A percentile compares a stretch with the other conserved stretches of the same genome.
phyloP scores from a whole-genome alignment of 1,140 invertebrate genomes.

The Orius insidiosus region DNA sequence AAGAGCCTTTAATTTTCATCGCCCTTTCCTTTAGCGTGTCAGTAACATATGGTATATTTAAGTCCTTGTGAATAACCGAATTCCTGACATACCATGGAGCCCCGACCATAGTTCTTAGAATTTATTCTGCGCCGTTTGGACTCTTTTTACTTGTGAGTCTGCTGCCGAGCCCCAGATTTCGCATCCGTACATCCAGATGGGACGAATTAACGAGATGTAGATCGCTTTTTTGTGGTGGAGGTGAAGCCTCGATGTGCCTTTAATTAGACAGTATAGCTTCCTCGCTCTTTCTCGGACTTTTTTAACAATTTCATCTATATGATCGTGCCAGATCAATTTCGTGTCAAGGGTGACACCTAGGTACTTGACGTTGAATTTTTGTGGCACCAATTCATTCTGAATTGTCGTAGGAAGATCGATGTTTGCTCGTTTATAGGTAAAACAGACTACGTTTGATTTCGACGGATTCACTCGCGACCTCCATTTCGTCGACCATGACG shows the following conservation, averaged over 20 bases:
- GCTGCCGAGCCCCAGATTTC: constrained; percentile 7
- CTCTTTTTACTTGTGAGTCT: constrained; percentile 5
- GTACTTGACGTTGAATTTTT: constrained; percentile 15
- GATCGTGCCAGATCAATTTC: constrained; percentile 6
- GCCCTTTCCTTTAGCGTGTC: not conserved
- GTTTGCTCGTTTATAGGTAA: constrained; percentile 19
- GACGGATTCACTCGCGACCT: constrained; percentile 20
- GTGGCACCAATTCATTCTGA: constrained; percentile 2
- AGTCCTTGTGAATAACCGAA: constrained; percentile 8
- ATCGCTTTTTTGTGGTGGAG: too few relatives aligned
- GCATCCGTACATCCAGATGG: constrained; percentile 4
- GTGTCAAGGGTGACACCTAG: constrained; percentile 21
- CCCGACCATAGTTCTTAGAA: not conserved
- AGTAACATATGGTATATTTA: constrained; percentile 11
- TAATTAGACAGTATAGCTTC: too few relatives aligned
- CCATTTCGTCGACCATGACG: constrained; percentile 21
- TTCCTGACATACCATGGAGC: constrained; percentile 7
- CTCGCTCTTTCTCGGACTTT: not conserved
- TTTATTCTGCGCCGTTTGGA: constrained; percentile 7
- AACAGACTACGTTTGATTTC: constrained; percentile 22
- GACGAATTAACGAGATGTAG: constrained; percentile 4
- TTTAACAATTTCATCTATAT: not conserved
- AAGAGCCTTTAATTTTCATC: too few relatives aligned
- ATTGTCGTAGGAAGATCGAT: too few relatives aligned
- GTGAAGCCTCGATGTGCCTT: too few relatives aligned